Evolutionary conservation across 1,140 invertebrate genomes (phyloP), one percentile per base, ranked within the genome.

Genomic region (Oncopeltus fasciatus): DNA sequence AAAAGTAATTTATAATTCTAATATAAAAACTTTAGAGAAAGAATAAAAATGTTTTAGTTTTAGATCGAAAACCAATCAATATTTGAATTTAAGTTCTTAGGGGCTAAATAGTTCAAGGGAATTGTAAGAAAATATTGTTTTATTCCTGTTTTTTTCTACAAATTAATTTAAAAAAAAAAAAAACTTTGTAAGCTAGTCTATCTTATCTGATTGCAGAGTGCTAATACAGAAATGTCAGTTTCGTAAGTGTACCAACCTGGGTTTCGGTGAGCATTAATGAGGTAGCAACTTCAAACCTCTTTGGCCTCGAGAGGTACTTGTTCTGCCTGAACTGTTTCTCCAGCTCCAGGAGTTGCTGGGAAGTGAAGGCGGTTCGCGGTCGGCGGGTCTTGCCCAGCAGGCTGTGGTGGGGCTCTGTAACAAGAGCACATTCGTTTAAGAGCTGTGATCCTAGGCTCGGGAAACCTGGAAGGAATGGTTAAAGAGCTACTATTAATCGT

Each of bases 261-360:
- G 95, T 99, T 78, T 99, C 96, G 9, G 94, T 98, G 1, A 99
- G 81, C 89, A 95, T 94, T 57, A 99, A 75, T 47, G 90, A 92
- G 21, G 95, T 98, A 33, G 96, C 96, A 8, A 99, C 95, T 78
- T 99, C 95, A 72, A 98, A 99, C 70, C 96, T 79, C 76, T 98
- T 98, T 1, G 96, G 96, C 69, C 96, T 80, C 28, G 95, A 98
- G 20, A 99, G 81, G 77, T 99, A 99, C 76, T 98, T 99, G 78
- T 98, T 98, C 78, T 97, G 91, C 57, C 92, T 82, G 76, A 99
- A 99, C 76, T 99, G 95, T 74, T 96, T 92, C 75, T 99, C 96
- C 68, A 99, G 76, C 77, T 99, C 95, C 62, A 98, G 78, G 21
- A 99, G 82, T 72, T 99, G 96, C 73, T 99, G 95, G 14, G 90